Base-by-base conservation (phyloP, 2,113 vertebrate genomes). In the Passer domesticus region DNA sequence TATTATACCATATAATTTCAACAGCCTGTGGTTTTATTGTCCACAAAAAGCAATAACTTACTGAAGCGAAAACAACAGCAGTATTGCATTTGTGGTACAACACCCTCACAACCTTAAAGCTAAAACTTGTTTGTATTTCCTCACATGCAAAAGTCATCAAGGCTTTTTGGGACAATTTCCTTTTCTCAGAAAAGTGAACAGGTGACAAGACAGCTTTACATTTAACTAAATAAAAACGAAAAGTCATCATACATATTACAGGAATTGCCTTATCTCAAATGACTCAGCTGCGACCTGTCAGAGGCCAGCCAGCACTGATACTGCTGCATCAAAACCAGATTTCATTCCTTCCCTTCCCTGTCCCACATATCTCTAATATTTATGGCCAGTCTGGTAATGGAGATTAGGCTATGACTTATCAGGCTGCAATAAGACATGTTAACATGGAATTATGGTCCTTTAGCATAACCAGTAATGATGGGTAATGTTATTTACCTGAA, bases 401-500 rank as follows among this genome's bases (percentile, higher is more conserved):
- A 94, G 88, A 95, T 83, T 81, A 89, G 81, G 77, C 91, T 56
- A 24, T 69, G 95, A 91, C 87, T 96, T 96, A 96, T 55, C 89
- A 79, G 75, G 69, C 93, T 91, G 69, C 75, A 88, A 70, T 91
- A 96, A 89, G 87, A 83, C 92, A 69, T 25, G 90, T 92, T 91
- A 91, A 93, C 85, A 89, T 76, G 79, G 92, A 94, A 96, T 84
- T 86, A 95, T 70, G 86, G 89, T 66, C 88, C 72, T 95, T 95
- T 88, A 95, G 92, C 74, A 85, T 67, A 84, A 70, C 87, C 72
- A 87, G 53, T 95, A 95, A 91, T 67, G 79, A 95, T 68, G 50
- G 85, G 87, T 88, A 94, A 95, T 92, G 94, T 92, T 96, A 96
- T 96, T 94, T 96, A 96, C 92, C 96, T 96, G 91, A 88, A 93